Evolutionary conservation across 2,113 vertebrate species (phyloP).

Genomic region (Uria aalge): DNA sequence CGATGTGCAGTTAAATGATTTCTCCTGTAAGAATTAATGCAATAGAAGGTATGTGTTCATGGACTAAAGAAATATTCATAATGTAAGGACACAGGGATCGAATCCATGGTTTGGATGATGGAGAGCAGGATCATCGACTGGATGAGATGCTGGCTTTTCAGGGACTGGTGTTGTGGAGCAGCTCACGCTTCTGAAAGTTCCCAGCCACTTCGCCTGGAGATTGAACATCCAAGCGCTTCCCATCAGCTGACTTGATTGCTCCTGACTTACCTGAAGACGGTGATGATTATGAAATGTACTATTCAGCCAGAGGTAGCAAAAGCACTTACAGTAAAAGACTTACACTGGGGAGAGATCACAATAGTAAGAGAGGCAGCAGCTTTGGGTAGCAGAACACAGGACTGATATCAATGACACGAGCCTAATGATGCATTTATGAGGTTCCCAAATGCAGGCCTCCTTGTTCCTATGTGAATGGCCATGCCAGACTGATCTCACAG

Average conservation of each 20-base stretch:
- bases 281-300: not conserved
- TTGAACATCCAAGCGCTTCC: not conserved
- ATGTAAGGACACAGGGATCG: not conserved
- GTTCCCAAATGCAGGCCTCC: not conserved
- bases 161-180: not conserved
- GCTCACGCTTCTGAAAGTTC: not conserved
- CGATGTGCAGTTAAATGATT: not conserved
- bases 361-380: not conserved
- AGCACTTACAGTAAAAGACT: not conserved
- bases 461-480: not conserved
- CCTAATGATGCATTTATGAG: not conserved
- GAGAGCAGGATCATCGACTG: not conserved
- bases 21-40: not conserved
- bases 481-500: not conserved
- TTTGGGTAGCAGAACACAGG: not conserved
- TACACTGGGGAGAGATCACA: not conserved
- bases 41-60: not conserved
- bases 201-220: not conserved
- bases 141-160: not conserved
- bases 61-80: not conserved
- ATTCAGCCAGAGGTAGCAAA: not conserved
- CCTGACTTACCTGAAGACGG: not conserved
- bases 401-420: not conserved
- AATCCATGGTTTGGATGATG: not conserved
- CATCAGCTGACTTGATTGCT: not conserved